phyloP scores from a whole-genome alignment of 2,888 invertebrate genomes.

The Bembecia ichneumoniformis region DNA sequence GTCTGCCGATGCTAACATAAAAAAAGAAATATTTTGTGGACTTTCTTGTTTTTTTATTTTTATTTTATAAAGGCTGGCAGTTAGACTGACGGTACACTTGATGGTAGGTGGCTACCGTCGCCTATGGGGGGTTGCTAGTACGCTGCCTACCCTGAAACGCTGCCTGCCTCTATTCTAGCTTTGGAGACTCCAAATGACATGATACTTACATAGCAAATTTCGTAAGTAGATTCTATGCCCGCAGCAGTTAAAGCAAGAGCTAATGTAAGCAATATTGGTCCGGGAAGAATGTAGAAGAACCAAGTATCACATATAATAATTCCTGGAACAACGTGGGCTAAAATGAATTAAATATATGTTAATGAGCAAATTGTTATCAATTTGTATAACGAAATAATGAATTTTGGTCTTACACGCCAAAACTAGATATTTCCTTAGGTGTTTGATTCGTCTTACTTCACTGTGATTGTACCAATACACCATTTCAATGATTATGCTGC shows the following conservation, averaged over 20 bases:
- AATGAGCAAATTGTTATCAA: neutral
- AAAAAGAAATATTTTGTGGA: too few relatives aligned
- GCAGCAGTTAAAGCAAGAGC: conserved; percentile 70
- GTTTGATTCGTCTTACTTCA: conserved; percentile 29
- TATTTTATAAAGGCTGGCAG: too few relatives aligned
- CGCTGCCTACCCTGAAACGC: too few relatives aligned
- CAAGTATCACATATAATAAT: conserved; percentile 42
- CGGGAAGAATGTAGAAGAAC: conserved; percentile 39
- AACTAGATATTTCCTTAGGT: conserved; percentile 51
- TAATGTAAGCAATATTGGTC: conserved; percentile 43
- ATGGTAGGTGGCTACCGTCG: too few relatives aligned
- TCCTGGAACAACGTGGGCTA: conserved; percentile 70
- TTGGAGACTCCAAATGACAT: too few relatives aligned
- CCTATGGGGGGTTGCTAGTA: too few relatives aligned
- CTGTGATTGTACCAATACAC: conserved; percentile 52
- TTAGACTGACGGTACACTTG: too few relatives aligned
- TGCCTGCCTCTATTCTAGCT: too few relatives aligned
- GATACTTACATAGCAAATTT: conserved; percentile 63
- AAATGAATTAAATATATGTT: conserved; percentile 8
- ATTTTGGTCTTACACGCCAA: conserved; percentile 59
- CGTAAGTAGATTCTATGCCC: conserved; percentile 75
- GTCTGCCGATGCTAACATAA: too few relatives aligned
- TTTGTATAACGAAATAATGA: neutral
- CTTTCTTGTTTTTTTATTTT: too few relatives aligned
- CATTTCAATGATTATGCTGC: conserved; percentile 48